Conservation (phyloP, 2,797 vertebrate genomes). For the Avahi laniger region DNA sequence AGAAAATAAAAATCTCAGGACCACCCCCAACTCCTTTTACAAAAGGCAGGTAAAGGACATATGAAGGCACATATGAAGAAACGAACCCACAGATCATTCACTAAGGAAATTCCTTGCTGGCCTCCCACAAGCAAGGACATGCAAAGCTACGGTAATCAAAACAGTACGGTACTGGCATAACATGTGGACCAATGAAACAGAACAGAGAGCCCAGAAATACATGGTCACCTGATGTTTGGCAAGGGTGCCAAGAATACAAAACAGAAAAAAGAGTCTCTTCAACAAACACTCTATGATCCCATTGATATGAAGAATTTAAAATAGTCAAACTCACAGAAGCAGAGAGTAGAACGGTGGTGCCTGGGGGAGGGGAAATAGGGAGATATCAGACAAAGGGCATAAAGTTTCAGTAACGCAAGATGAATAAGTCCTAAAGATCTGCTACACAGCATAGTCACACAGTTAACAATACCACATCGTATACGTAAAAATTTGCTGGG, state of each 20-base stretch:
- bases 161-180: neutral
- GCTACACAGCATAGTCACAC: too few species aligned
- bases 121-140: neutral
- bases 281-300: neutral
- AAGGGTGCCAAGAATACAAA: neutral
- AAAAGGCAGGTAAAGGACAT: neutral
- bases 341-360: neutral
- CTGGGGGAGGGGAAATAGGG: neutral
- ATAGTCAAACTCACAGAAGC: neutral
- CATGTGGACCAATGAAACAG: neutral
- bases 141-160: neutral
- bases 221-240: neutral
- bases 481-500: neutral
- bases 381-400: neutral
- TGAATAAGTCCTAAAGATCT: neutral
- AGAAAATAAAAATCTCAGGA: neutral
- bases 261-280: neutral
- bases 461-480: neutral
- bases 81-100: neutral
- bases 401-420: neutral
- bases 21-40: neutral
- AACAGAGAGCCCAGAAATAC: neutral
- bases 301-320: neutral
- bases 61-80: neutral
- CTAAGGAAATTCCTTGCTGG: neutral